Evolutionary conservation across 2,113 vertebrate genomes (phyloP).

Genomic region (Lethenteron camtschaticum): DNA sequence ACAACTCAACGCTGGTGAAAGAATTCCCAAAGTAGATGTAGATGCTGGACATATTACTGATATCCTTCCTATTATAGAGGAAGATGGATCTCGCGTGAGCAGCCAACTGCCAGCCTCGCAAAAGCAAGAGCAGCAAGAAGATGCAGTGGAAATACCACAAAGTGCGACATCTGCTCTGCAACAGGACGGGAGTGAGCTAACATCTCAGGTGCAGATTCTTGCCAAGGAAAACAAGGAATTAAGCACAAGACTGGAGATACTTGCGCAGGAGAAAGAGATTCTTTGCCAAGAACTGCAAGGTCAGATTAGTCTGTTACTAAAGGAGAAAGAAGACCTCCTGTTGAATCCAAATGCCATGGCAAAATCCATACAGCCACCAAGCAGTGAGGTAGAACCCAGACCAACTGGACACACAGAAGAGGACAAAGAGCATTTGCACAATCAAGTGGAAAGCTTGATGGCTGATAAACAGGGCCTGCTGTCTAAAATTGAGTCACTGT

Average conservation of each 20-base stretch:
- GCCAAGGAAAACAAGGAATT: too few species aligned
- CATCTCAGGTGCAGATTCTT: slow-evolving; percentile 26
- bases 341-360: slow-evolving; percentile 14
- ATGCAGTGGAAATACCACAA: too few species aligned
- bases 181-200: slow-evolving; percentile 41
- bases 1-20: too few species aligned
- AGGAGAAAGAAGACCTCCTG: slow-evolving; percentile 16
- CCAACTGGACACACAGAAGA: slow-evolving; percentile 18
- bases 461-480: background rate
- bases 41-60: too few species aligned
- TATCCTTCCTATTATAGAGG: too few species aligned
- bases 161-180: slow-evolving; percentile 26
- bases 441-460: slow-evolving; percentile 20
- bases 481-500: slow-evolving; percentile 16
- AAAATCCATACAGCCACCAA: slow-evolving; percentile 11
- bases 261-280: slow-evolving; percentile 14
- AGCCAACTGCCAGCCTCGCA: too few species aligned
- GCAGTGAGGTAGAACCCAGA: background rate
- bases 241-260: slow-evolving; percentile 22
- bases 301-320: slow-evolving; percentile 14
- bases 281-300: slow-evolving; percentile 16
- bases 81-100: too few species aligned
- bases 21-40: too few species aligned
- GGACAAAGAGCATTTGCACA: slow-evolving; percentile 22
- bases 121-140: too few species aligned